These are phyloP conservation scores for Polypterus senegalus DNA, from an alignment of 2,113 vertebrate species.

Conservation along the genomic window DNA sequence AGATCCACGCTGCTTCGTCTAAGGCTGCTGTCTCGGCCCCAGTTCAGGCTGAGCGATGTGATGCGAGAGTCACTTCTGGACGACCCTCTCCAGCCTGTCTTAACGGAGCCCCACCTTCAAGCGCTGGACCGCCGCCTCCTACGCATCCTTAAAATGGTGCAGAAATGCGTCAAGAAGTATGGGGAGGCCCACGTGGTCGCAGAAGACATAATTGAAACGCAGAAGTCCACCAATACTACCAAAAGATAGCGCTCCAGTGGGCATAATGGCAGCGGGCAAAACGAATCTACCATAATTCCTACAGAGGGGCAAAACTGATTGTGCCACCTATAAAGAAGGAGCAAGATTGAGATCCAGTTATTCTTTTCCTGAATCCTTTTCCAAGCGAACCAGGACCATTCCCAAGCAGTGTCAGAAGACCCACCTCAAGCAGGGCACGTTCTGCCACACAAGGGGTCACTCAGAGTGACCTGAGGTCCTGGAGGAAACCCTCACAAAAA, in stretches of 20 bases:
- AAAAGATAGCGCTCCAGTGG: background rate
- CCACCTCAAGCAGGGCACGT: too few species aligned
- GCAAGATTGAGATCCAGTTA: too few species aligned
- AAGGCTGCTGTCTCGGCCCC: conserved; percentile 51
- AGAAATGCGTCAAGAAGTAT: conserved; percentile 47
- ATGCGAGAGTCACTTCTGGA: conserved; percentile 79
- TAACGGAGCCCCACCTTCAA: conserved; percentile 72
- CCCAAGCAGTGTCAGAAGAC: too few species aligned
- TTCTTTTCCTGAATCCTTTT: too few species aligned
- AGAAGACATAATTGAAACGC: conserved; percentile 26
- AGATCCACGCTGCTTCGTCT: conserved; percentile 64
- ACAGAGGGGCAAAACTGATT: too few species aligned
- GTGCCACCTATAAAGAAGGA: too few species aligned
- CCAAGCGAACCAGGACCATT: too few species aligned
- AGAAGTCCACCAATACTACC: conserved; percentile 7
- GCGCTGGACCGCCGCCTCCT: conserved; percentile 78
- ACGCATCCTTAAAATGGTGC: conserved; percentile 53
- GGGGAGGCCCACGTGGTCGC: conserved; percentile 62
- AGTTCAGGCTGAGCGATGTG: conserved; percentile 71
- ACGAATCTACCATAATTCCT: too few species aligned
- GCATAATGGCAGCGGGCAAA: too few species aligned
- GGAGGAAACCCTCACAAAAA: too few species aligned
- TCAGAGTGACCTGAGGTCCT: too few species aligned
- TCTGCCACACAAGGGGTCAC: too few species aligned
- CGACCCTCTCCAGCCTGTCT: conserved; percentile 62